Conservation (phyloP, 2,888 invertebrate species). For the Artemia sinica region DNA sequence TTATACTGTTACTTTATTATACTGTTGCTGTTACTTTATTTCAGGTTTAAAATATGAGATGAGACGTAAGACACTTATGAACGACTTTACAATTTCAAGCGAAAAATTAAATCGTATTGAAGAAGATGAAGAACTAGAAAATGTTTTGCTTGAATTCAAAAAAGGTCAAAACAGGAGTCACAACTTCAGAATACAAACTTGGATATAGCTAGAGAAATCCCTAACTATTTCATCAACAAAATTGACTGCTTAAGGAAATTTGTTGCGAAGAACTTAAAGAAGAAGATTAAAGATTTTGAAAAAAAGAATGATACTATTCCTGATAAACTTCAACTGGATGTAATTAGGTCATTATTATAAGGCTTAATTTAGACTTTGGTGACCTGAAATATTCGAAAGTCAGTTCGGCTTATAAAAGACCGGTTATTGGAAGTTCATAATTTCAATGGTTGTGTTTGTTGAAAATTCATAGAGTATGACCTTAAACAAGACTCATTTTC, state of each 20-base stretch:
- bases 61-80: too few species aligned
- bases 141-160: too few species aligned
- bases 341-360: not conserved
- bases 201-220: not conserved
- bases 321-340: not conserved
- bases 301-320: not conserved
- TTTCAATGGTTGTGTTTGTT: too few species aligned
- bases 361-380: not conserved
- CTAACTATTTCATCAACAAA: not conserved
- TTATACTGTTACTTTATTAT: too few species aligned
- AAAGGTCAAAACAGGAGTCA: too few species aligned
- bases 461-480: too few species aligned
- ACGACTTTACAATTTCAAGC: too few species aligned
- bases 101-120: too few species aligned
- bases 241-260: not conserved
- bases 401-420: constrained; percentile 1
- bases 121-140: too few species aligned
- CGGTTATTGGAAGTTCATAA: not conserved
- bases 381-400: not conserved
- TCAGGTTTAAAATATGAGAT: too few species aligned
- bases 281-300: not conserved
- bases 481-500: too few species aligned
- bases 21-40: too few species aligned
- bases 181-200: not conserved
- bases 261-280: not conserved